Evolutionary conservation across 92 coral and sea anemone genomes (phyloP), one percentile per base, ranked within the genome.

Genomic region (Phenganax subtilis): DNA sequence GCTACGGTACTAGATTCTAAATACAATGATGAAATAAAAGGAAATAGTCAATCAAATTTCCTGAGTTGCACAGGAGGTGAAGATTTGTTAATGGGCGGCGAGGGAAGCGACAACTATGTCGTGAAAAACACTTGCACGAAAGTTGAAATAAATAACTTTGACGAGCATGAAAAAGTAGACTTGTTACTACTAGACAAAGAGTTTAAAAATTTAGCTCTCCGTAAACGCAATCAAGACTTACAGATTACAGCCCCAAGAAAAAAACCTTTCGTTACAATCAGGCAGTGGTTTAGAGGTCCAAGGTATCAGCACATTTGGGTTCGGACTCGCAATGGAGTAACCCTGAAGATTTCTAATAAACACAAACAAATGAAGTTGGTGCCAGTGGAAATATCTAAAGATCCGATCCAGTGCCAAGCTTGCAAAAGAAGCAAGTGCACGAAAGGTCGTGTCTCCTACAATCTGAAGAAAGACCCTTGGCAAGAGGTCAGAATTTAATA

Each of bases 71-170:
- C 47, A 17, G 84, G 84, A 57, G 89, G 89, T 37, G 68, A 51
- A 0, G 89, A 87, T 57, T 75, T n/a, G 28, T 81, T 87, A 14
- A 29, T 58, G 51, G 89, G 89, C 3, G 72, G 63, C 2, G 81
- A 74, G 29, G 89, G 87, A 0, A 87, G 76, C 51, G 89, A 87
- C 74, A 87, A 87, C 27, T 87, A 87, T 67, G 81, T 87, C 9
- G 85, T 87, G 10, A 87, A 77, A 64, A 77, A 77, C 56, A 52
- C 80, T 6, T 87, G 89, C 68, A 12, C 2, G 31, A 58, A 28
- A 30, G 88, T 76, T 0, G 62, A 25, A 30, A 77, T 86, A 12
- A 76, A 56, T 54, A 86, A 86, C 30, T 76, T 54, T 27, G 89
- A 82, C 51, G 9, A 11, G 3, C 75, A 74, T 12, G 20, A 77